Conservation (phyloP, 2,888 invertebrate genomes). For the Athalia circularis region DNA sequence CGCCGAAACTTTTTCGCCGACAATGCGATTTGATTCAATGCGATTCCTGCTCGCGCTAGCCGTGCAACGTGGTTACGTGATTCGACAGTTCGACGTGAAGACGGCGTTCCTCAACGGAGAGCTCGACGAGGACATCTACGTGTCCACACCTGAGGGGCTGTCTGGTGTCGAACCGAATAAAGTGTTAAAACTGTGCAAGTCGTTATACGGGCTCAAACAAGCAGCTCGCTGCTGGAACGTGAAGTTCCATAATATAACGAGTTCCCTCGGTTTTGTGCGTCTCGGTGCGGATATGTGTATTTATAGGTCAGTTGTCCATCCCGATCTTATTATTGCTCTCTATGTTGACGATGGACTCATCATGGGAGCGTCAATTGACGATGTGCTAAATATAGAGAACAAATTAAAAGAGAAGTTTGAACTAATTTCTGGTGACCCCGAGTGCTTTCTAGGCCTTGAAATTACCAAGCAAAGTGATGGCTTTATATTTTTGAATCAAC, state of each 20-base stretch:
- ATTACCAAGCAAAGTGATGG: not conserved
- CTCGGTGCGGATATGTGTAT: not conserved
- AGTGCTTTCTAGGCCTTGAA: not conserved
- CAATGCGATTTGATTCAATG: slow-evolving; percentile 47
- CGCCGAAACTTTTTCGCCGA: slow-evolving; percentile 46
- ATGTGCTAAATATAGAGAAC: slow-evolving; percentile 16
- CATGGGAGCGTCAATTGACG: slow-evolving; percentile 8
- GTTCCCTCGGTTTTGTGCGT: no score
- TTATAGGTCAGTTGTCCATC: not conserved
- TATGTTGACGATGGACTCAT: slow-evolving; percentile 49
- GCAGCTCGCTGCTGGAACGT: slow-evolving; percentile 47
- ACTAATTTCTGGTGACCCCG: slow-evolving; percentile 4
- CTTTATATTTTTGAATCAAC: not conserved
- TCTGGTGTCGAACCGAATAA: not conserved
- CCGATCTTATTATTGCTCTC: slow-evolving; percentile 34
- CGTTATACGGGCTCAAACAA: slow-evolving; percentile 48
- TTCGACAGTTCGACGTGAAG: slow-evolving; percentile 43
- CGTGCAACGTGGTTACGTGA: slow-evolving; percentile 39
- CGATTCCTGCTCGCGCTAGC: slow-evolving; percentile 32
- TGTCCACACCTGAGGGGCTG: slow-evolving; percentile 23
- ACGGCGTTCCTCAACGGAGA: slow-evolving; percentile 45
- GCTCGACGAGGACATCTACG: slow-evolving; percentile 36
- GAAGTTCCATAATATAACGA: not conserved
- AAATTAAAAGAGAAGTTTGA: slow-evolving; percentile 43
- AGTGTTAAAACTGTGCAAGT: slow-evolving; percentile 25